Evolutionary conservation across 1,140 invertebrate species (phyloP), one percentile per base, ranked within the genome.

Genomic region (Agrilus planipennis): DNA sequence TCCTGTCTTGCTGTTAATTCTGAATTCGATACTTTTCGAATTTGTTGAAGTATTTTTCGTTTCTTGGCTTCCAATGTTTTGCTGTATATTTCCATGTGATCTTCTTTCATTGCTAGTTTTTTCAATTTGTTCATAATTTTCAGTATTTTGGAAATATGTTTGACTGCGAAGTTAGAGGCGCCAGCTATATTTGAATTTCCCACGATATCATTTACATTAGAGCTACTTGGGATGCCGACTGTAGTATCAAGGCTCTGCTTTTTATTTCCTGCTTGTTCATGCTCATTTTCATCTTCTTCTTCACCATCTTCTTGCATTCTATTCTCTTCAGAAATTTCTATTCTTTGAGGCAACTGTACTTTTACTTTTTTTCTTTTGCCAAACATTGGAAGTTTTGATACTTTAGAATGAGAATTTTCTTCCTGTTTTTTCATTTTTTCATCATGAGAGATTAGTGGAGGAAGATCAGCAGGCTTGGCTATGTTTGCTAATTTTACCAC

Each of bases 401-500:
- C 39, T 15, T 34, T 44, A 34, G 27, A 16, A 21, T 25, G 19
- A 29, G 34, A 30, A 22, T 42, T 45, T 31, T 30, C 41, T 31
- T 34, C 34, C 7, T 34, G 15, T 20, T 21, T 30, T 2, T 34
- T 19, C 38, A 22, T 31, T 20, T 46, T 32, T 30, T 53, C 39
- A 10, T 56, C 32, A 20, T 49, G 29, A 31, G 53, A 42, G 7
- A 57, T 31, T 18, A 76, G 53, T 16, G 69, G 58, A 7, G 80
- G 80, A 14, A 85, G 59, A 51, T 70, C 64, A 1, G 75, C 70
- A 4, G 89, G 89, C 57, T 79, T 78, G 0, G 84, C 80, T 37
- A 93, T 68, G 47, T 89, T 82, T 1, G 85, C 72, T 12, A 93
- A 60, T 41, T 78, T 77, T 23, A 79, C 63, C 2, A 83, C 55